These are phyloP conservation scores for Matsumurasca onukii DNA, from an alignment of 1,140 invertebrate genomes.

Conservation along the genomic window DNA sequence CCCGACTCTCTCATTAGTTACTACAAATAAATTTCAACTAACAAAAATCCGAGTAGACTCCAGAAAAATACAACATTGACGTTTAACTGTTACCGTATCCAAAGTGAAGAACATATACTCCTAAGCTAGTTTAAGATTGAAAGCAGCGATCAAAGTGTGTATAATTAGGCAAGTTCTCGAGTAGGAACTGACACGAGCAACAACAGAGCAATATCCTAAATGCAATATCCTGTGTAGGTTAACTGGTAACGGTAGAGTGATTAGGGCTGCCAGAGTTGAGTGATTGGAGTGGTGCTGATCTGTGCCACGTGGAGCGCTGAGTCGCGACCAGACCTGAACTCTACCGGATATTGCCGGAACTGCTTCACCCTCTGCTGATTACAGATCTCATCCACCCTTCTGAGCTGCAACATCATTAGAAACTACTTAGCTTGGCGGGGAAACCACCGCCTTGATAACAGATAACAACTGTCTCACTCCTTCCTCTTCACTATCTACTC, in stretches of 20 bases:
- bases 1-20: too few species aligned
- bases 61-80: background rate
- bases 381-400: background rate
- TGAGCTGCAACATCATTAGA: background rate
- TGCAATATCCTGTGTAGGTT: constrained; percentile 11
- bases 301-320: constrained; percentile 1
- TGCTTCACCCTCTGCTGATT: constrained; percentile 7
- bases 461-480: constrained; percentile 10
- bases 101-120: background rate
- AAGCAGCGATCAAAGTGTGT: background rate
- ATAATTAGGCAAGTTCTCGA: constrained; percentile 10
- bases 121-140: background rate
- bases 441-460: too few species aligned
- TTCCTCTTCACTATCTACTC: too few species aligned
- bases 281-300: background rate
- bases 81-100: background rate
- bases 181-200: constrained; percentile 11
- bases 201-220: constrained; percentile 18
- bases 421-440: constrained; percentile 25
- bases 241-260: too few species aligned
- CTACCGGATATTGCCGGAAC: constrained; percentile 13
- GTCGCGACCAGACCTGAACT: background rate
- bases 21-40: too few species aligned
- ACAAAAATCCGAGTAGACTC: background rate
- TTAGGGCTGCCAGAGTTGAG: background rate